Evolutionary conservation across 2,888 invertebrate species (phyloP).

Genomic region (Callyntrura sp.): DNA sequence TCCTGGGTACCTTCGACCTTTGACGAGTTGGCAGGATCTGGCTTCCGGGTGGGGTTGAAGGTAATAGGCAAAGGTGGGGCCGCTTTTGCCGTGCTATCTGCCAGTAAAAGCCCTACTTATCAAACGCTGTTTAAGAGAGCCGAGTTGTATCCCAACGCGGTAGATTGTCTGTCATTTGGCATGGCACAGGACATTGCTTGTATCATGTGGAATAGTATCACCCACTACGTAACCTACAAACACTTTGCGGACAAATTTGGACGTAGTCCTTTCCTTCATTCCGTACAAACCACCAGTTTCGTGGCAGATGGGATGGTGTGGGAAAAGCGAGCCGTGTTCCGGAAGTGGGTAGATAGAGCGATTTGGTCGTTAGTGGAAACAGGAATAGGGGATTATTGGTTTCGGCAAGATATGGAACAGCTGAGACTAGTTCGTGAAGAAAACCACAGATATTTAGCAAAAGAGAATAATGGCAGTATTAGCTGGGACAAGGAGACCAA

Average conservation of each 20-base stretch:
- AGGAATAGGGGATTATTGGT: conserved; percentile 48
- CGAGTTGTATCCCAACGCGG: conserved; percentile 58
- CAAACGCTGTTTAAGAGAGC: conserved; percentile 53
- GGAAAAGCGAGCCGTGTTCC: conserved; percentile 63
- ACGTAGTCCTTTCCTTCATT: conserved; percentile 20
- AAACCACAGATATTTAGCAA: background rate
- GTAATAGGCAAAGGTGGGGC: conserved; percentile 77
- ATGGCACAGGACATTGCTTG: conserved; percentile 36
- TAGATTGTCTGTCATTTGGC: conserved; percentile 32
- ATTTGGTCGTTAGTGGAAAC: conserved; percentile 56
- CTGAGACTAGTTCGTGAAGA: background rate
- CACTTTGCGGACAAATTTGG: conserved; percentile 63
- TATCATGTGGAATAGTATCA: conserved; percentile 65
- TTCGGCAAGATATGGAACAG: conserved; percentile 43
- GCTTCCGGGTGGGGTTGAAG: conserved; percentile 75
- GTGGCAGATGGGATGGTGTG: conserved; percentile 69
- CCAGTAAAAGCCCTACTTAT: conserved; percentile 50
- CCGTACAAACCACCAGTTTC: conserved; percentile 53
- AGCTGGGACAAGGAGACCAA: too few relatives aligned
- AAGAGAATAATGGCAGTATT: background rate
- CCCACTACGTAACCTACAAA: conserved; percentile 40
- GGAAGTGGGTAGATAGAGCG: conserved; percentile 27
- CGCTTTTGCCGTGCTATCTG: conserved; percentile 52
- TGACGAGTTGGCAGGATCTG: conserved; percentile 74
- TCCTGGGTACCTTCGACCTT: conserved; percentile 76